These are phyloP conservation scores for Callospermophilus lateralis DNA, from an alignment of 2,113 vertebrate genomes.

Conservation along the genomic window DNA sequence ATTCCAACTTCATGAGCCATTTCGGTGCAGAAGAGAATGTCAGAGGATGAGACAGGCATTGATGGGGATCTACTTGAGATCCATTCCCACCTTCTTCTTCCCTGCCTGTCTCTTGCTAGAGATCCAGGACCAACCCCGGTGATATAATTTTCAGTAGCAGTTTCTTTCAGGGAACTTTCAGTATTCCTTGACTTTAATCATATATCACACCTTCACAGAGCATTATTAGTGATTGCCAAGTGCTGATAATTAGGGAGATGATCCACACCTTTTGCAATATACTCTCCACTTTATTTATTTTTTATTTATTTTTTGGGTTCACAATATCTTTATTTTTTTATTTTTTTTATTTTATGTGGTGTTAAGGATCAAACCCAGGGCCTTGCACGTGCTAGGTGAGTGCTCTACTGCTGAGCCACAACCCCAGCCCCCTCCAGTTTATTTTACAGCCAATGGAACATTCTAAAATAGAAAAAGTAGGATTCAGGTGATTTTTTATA, in stretches of 20 bases:
- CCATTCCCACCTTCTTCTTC: background rate
- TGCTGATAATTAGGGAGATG: too few species aligned
- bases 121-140: background rate
- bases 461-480: background rate
- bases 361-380: too few species aligned
- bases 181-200: background rate
- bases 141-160: background rate
- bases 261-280: background rate
- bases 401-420: too few species aligned
- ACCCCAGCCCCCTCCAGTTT: background rate
- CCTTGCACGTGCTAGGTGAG: too few species aligned
- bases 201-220: background rate
- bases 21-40: background rate
- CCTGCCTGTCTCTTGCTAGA: background rate
- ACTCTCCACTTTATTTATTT: background rate
- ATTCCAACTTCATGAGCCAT: background rate
- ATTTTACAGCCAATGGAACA: background rate
- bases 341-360: too few species aligned
- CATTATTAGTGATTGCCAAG: background rate
- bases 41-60: background rate
- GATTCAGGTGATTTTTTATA: background rate
- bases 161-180: background rate
- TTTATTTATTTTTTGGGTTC: too few species aligned
- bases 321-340: too few species aligned
- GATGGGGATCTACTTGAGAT: background rate